Conservation (phyloP, 2,888 invertebrate genomes). For the Empis livida region DNA sequence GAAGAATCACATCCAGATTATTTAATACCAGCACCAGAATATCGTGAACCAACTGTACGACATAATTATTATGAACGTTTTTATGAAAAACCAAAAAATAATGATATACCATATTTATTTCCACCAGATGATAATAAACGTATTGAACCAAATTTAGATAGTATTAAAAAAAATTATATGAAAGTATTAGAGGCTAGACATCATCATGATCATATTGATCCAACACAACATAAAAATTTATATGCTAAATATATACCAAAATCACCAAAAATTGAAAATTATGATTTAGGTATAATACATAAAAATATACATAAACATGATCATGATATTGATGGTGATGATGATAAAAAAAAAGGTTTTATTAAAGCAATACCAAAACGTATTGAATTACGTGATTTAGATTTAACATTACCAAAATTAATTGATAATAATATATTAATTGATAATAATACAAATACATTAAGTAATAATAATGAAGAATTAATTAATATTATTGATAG, state of each 20-base stretch:
- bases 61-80: constrained; percentile 21
- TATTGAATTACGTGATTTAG: constrained; percentile 17
- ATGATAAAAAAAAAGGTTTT: constrained; percentile 17
- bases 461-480: neutral
- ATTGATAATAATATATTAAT: too few species aligned
- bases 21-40: constrained; percentile 27
- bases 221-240: constrained; percentile 24
- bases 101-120: constrained; percentile 19
- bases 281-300: neutral
- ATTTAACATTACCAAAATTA: constrained; percentile 18
- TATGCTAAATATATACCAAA: constrained; percentile 24
- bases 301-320: neutral
- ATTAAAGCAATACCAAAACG: constrained; percentile 22
- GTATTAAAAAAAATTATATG: constrained; percentile 21
- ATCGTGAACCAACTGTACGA: constrained; percentile 25
- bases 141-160: constrained; percentile 20
- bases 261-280: constrained; percentile 7
- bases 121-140: constrained; percentile 19
- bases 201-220: constrained; percentile 31
- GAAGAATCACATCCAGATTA: neutral
- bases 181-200: constrained; percentile 25
- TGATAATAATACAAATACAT: too few species aligned
- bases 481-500: constrained; percentile 16
- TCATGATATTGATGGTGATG: too few species aligned
- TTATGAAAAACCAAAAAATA: constrained; percentile 18